Base-by-base conservation (phyloP, 2,797 vertebrate genomes). In the Sebastes umbrosus region DNA sequence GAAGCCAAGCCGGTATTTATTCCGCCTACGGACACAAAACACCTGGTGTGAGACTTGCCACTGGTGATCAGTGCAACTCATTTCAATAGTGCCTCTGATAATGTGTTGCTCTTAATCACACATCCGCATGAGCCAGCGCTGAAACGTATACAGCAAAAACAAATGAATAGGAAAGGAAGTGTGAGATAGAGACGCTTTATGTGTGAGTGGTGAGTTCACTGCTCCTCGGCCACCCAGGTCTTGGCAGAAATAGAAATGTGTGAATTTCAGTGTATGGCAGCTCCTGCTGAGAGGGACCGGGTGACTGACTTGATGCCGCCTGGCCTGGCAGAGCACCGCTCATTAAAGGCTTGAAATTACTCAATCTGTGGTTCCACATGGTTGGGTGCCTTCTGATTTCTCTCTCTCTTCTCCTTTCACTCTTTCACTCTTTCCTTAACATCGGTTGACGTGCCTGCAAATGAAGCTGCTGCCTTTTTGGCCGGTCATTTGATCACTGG, bases 331-430 rank as follows among this genome's bases (percentile, higher is more conserved):
- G 83, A 79, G 74, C 85, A 70, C 63, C 58, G 60, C 83, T 92
- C 90, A 88, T 93, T 94, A 91, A 88, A 92, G 77, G 66, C 80
- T 87, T 90, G 78, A 93, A 89, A 93, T 91, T 78, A 94, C 93
- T 93, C 87, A 94, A 89, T 92, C 91, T 90, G 80, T 8, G 11
- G 68, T 89, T 93, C 90, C 86, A 90, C 87, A 79, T 87, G 88
- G 80, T 81, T 64, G 77, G 81, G n/a, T 69, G 66, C 75, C 82
- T 83, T 83, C 82, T 18, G 82, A 75, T 82, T 81, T 79, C 52
- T 79, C 36, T 74, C 69, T 25, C 60, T 73, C 50, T 27, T 22
- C 43, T 79, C 62, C 20, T 58, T 54, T 65, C 68, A n/a, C 63
- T 58, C 32, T 71, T 74, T 72, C 43, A 16, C 69, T 27, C 31